phyloP scores from a whole-genome alignment of 2,888 invertebrate genomes.

The Rhingia rostrata region DNA sequence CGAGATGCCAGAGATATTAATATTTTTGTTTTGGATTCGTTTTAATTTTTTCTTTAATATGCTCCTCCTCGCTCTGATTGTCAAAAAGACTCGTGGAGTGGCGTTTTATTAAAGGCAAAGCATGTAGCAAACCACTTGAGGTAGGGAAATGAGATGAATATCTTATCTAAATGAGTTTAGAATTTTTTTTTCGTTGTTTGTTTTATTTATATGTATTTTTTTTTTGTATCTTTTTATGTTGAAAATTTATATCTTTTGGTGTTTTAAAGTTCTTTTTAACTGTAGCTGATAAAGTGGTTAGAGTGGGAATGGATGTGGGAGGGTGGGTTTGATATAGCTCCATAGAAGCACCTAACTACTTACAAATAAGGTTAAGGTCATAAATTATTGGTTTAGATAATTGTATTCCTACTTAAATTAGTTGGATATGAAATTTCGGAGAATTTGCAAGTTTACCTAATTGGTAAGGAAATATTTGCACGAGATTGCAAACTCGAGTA shows the following conservation, averaged over 20 bases:
- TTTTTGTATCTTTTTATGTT: not conserved
- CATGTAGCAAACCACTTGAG: slow-evolving; percentile 10
- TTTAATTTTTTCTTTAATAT: slow-evolving; percentile 19
- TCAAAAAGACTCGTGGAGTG: slow-evolving; percentile 36
- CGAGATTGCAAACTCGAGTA: not conserved
- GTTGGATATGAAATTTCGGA: slow-evolving; percentile 12
- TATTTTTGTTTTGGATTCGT: slow-evolving; percentile 5
- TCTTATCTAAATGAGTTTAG: slow-evolving; percentile 62
- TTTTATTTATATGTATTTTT: slow-evolving; percentile 11
- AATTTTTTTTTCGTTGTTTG: slow-evolving; percentile 26
- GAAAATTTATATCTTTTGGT: slow-evolving; percentile 9
- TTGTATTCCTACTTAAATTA: slow-evolving; percentile 40
- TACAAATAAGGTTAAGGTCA: slow-evolving; percentile 46
- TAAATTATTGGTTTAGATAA: slow-evolving; percentile 47
- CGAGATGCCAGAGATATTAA: slow-evolving; percentile 29
- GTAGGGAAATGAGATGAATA: slow-evolving; percentile 45
- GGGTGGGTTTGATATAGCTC: slow-evolving; percentile 13
- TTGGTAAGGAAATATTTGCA: slow-evolving; percentile 11
- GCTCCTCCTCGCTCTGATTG: slow-evolving; percentile 56
- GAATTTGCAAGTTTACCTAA: slow-evolving; percentile 26
- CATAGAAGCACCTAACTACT: slow-evolving; percentile 38
- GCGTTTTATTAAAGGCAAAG: slow-evolving; percentile 57
- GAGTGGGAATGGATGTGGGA: slow-evolving; percentile 20
- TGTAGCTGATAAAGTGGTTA: slow-evolving; percentile 16
- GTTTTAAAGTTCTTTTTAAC: slow-evolving; percentile 4